Base-by-base conservation (phyloP, 1,140 invertebrate genomes). In the Colletes latitarsis region DNA sequence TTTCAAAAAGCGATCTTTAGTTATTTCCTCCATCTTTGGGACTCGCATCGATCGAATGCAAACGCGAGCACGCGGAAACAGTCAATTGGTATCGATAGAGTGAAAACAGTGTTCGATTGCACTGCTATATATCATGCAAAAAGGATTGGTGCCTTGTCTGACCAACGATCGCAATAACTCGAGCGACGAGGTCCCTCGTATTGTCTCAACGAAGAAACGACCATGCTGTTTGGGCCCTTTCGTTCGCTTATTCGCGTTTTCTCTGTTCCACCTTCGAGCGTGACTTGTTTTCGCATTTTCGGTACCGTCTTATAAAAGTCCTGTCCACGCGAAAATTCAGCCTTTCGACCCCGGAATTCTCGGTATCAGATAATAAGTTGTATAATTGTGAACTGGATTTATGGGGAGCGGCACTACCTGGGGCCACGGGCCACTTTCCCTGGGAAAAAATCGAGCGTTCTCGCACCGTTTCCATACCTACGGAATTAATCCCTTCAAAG, bases 401-500 rank as follows among this genome's bases (percentile, higher is more conserved):
- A 73, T 52, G 58, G 3, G 41, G 30, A 62, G 41, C 55, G 39
- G 19, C 10, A 49, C 21, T 73, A 73, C 71, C 71, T 73, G 58
- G 9, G 2, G 3, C 30, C 19, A 17, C 14, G 15, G 6, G 21
- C 0, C 5, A 5, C n/a, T 52, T 73, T 73, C 12, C 71, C 58
- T 12, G 14, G 58, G 15, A 39, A 73, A 46, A 73, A 52, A 15
- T 71, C 30, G 17, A 30, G n/a, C 4, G 12, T 10, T 4, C 6
- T 1, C 6, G 14, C 12, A 43, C 43, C 5, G 43, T 9, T 9
- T 5, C 43, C 43, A 2, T 30, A 43, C 43, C 5, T 43, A 43
- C 43, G 43, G 30, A 57, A 70, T 70, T 70, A 70, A 70, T 70
- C 17, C 46, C 66, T 70, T 57, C 68, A 9, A 39, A 10, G 68